Percentiles rank a stretch among this genome's conserved stretches.
phyloP scores from a whole-genome alignment of 2,888 invertebrate species.

The Leucoma salicis region DNA sequence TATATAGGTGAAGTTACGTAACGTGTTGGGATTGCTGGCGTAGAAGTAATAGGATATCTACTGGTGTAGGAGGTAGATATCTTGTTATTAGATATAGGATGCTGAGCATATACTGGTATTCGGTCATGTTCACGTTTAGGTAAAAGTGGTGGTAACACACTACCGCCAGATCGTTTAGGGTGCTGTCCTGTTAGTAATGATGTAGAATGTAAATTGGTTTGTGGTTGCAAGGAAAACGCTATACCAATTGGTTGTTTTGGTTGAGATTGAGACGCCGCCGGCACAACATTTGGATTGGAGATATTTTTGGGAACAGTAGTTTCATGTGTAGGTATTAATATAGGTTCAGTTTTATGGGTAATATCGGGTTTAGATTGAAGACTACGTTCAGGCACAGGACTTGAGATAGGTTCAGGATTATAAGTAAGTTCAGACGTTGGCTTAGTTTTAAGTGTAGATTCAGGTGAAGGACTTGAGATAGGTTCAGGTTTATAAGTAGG shows the following conservation, averaged over 20 bases:
- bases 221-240: neutral
- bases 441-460: neutral
- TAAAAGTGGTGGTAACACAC: constrained; percentile 11
- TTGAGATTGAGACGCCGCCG: neutral
- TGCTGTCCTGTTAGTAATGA: too few relatives aligned
- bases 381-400: neutral
- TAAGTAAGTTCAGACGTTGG: constrained; percentile 1
- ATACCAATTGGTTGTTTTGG: neutral
- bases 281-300: too few relatives aligned
- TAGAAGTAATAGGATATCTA: neutral
- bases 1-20: neutral
- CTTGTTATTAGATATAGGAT: neutral
- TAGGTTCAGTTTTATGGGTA: neutral
- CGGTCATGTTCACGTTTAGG: constrained; percentile 10
- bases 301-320: too few relatives aligned
- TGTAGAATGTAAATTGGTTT: neutral
- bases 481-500: neutral
- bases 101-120: constrained; percentile 9
- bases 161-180: too few relatives aligned
- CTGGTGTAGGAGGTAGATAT: neutral
- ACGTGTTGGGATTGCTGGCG: neutral
- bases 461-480: neutral
- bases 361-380: too few relatives aligned
- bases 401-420: neutral
- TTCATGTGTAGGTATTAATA: neutral